Percentiles rank a stretch among this genome's conserved stretches.
These are phyloP conservation scores for Leptogaster cylindrica DNA, from an alignment of 2,888 invertebrate species.

Conservation along the genomic window DNA sequence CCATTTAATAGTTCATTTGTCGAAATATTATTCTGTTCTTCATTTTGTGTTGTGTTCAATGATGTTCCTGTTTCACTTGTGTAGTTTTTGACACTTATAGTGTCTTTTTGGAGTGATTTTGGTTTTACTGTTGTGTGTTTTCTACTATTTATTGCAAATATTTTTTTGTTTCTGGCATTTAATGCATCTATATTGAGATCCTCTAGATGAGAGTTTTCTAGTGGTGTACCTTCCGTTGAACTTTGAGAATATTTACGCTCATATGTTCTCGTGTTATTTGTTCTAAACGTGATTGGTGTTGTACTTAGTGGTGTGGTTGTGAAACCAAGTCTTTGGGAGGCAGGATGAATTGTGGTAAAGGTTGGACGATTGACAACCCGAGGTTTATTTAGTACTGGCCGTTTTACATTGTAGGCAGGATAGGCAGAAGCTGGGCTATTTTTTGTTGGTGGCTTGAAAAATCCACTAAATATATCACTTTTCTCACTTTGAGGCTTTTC, in stretches of 20 bases:
- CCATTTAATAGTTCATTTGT: constrained; percentile 45
- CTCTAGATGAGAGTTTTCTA: constrained; percentile 56
- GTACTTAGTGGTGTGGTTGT: constrained; percentile 54
- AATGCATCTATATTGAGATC: constrained; percentile 64
- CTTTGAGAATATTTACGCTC: constrained; percentile 58
- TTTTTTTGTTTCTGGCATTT: constrained; percentile 65
- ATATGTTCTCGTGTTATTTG: constrained; percentile 57
- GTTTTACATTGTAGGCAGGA: constrained; percentile 7
- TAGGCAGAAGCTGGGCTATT: constrained; percentile 45
- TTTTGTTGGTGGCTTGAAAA: constrained; percentile 48
- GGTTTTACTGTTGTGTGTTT: constrained; percentile 60
- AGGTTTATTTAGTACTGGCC: constrained; percentile 49
- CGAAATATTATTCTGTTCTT: constrained; percentile 43
- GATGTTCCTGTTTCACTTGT: constrained; percentile 42
- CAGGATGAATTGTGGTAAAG: constrained; percentile 55
- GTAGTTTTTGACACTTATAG: constrained; percentile 41
- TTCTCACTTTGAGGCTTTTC: constrained; percentile 46
- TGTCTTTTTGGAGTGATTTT: constrained; percentile 49
- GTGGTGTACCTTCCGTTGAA: constrained; percentile 49
- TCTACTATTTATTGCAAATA: constrained; percentile 63
- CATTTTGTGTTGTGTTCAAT: constrained; percentile 43
- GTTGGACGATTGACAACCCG: constrained; percentile 56
- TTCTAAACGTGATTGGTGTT: constrained; percentile 57
- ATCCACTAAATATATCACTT: constrained; percentile 29
- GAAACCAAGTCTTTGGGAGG: constrained; percentile 54